A percentile compares a stretch with the other conserved stretches of the same genome.
Conservation (phyloP, 2,888 invertebrate species). For the Amaurobius ferox region DNA sequence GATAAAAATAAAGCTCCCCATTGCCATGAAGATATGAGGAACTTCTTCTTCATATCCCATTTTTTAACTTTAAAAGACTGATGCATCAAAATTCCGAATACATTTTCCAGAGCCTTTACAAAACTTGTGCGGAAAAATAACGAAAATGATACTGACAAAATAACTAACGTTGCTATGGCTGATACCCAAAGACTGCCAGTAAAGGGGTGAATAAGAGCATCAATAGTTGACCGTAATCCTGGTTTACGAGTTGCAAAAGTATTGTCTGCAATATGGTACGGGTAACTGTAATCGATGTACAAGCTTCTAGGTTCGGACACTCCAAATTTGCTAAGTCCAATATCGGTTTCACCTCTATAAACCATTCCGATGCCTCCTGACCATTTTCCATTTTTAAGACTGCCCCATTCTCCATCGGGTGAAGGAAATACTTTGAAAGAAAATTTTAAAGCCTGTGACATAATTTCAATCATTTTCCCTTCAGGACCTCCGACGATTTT, state of each 20-base stretch:
- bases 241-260: constrained; percentile 28
- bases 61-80: constrained; percentile 6
- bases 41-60: neutral
- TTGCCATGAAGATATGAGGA: constrained; percentile 7
- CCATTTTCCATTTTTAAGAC: constrained; percentile 3
- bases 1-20: constrained; percentile 21
- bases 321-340: constrained; percentile 81
- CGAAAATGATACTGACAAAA: neutral
- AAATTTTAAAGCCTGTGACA: constrained; percentile 5
- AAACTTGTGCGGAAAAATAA: neutral
- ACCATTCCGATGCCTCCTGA: constrained; percentile 75
- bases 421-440: constrained; percentile 8
- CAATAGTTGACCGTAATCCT: neutral
- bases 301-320: constrained; percentile 80
- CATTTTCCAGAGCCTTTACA: neutral
- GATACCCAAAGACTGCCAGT: constrained; percentile 15
- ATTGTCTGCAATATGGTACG: constrained; percentile 75
- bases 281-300: constrained; percentile 79
- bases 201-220: constrained; percentile 24
- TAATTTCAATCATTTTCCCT: neutral
- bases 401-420: constrained; percentile 19
- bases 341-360: constrained; percentile 77
- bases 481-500: constrained; percentile 15
- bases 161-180: neutral
- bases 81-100: constrained; percentile 14